phyloP scores from a whole-genome alignment of 2,888 invertebrate genomes.

The Linhomoeus sp. region DNA sequence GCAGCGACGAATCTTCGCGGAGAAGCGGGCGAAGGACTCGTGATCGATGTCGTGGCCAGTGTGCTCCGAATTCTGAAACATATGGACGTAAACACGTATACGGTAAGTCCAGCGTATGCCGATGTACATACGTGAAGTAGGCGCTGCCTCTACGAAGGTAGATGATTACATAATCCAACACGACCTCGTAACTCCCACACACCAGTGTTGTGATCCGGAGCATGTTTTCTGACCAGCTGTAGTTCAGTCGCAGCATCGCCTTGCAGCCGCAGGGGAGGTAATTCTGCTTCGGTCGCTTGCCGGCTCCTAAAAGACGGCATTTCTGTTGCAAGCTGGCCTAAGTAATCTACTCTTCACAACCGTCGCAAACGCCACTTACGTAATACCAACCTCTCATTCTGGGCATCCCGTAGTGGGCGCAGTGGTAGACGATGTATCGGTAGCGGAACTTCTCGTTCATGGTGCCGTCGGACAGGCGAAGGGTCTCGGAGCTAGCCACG shows the following conservation, averaged over 20 bases:
- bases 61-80: conserved; percentile 7
- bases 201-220: conserved; percentile 12
- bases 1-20: background rate
- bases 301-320: conserved; percentile 12
- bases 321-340: no score
- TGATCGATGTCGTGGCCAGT: conserved; percentile 7
- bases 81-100: no score
- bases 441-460: conserved; percentile 14
- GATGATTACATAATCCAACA: no score
- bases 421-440: conserved; percentile 24
- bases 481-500: conserved; percentile 19
- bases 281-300: conserved; percentile 23
- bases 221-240: conserved; percentile 13
- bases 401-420: conserved; percentile 20
- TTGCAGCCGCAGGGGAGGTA: conserved; percentile 22
- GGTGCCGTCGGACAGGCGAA: conserved; percentile 10
- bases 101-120: no score
- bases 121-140: no score
- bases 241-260: conserved; percentile 22
- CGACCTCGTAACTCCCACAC: no score
- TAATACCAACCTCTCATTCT: conserved; percentile 17
- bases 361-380: background rate
- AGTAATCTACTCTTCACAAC: background rate
- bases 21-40: background rate
- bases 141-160: no score